Base-by-base conservation (phyloP, 2,888 invertebrate species). In the Erebia ligea region DNA sequence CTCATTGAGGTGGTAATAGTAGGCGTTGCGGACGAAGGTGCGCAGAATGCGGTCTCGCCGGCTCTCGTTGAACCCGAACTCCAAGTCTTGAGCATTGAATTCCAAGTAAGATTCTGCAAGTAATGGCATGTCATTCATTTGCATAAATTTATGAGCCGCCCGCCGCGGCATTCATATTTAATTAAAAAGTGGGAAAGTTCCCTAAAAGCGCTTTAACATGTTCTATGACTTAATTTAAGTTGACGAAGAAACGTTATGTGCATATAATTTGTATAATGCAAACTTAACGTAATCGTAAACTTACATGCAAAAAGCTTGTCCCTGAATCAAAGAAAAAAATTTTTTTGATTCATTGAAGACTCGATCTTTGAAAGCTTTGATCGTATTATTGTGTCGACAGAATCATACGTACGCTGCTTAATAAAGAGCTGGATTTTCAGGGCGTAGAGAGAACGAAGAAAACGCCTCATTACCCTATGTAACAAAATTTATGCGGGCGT, bases 1-100 rank as follows among this genome's bases (percentile, higher is more conserved):
- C 94, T 99, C 98, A 90, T 98, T 98, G 80, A 98, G 95, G 91
- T 99, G 99, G 92, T 97, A 99, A 85, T 97, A 97, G 91, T 97
- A 99, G 71, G 98, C 96, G 93, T 99, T 99, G 76, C 98, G 95
- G 75, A 99, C 98, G 89, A 97, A 97, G 64, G 98, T 98, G 91
- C 99, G 95, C 79, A 98, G 94, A 84, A 98, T 97, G 73, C 97
- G 95, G 90, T 98, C 98, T 74, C 97, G 94, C 73, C 97, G 94
- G 76, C 97, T 97, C 90, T 98, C 97, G 90, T 98, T 97, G 88
- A 99, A 96, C 75, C 99, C 99, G 86, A 97, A 97, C 94, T 98
- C 97, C 85, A 98, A 95, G 87, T 97, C 96, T 92, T 96, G 96
- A 74, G 96, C 96, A 90, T 95, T 96, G 84, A 97, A 94, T 90